phyloP scores from a whole-genome alignment of 2,797 vertebrate species.

The Apodemus agrarius region DNA sequence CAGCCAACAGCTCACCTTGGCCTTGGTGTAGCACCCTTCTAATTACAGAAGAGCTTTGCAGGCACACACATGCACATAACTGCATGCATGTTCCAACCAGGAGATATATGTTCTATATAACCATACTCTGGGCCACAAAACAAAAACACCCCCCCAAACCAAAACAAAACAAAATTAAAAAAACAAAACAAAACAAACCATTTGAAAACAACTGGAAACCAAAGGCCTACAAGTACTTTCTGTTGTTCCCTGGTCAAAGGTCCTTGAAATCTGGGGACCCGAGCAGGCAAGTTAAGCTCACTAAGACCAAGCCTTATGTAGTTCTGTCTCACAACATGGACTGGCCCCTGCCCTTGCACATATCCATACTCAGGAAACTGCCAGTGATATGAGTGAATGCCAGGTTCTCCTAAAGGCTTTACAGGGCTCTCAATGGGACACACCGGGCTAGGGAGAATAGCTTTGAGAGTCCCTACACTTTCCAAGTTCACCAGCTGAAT shows the following conservation, averaged over 20 bases:
- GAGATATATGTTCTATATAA: slow-evolving; percentile 57
- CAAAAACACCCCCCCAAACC: not conserved
- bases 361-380: slow-evolving; percentile 40
- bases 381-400: slow-evolving; percentile 33
- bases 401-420: slow-evolving; percentile 46
- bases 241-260: slow-evolving; percentile 65
- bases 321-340: slow-evolving; percentile 36
- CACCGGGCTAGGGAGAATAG: not conserved
- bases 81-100: slow-evolving; percentile 16
- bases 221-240: slow-evolving; percentile 58
- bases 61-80: not conserved
- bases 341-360: slow-evolving; percentile 37
- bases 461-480: slow-evolving; percentile 55
- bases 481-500: slow-evolving; percentile 85
- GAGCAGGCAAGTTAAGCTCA: slow-evolving; percentile 49
- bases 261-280: slow-evolving; percentile 35
- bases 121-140: slow-evolving; percentile 52
- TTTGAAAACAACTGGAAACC: slow-evolving; percentile 48
- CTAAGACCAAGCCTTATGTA: slow-evolving; percentile 26
- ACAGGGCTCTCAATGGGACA: not conserved
- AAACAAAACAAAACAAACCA: not conserved
- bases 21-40: slow-evolving; percentile 9
- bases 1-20: slow-evolving; percentile 2
- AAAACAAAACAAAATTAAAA: not conserved
- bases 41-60: not conserved